Evolutionary conservation across 1,140 invertebrate genomes (phyloP).

Genomic region (Neuroterus valhalla): DNA sequence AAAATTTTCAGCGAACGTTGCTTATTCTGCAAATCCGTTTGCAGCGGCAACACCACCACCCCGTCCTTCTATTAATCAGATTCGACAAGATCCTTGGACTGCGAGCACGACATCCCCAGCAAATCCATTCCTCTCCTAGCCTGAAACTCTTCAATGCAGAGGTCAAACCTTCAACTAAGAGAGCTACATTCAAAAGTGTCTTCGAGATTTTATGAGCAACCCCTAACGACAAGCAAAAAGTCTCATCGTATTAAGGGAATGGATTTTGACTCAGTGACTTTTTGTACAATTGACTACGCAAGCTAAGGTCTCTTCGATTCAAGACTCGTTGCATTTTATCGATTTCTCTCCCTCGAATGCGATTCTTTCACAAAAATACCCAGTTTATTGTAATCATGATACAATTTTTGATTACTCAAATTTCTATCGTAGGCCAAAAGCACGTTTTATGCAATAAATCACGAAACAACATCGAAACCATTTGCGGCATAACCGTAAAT

Average conservation of each 20-base stretch:
- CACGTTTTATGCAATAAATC: slow-evolving; percentile 26
- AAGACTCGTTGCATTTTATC: no score
- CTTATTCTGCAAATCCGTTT: slow-evolving; percentile 72
- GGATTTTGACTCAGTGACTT: slow-evolving; percentile 11
- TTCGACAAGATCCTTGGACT: slow-evolving; percentile 73
- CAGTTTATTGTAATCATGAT: no score
- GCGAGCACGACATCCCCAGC: slow-evolving; percentile 65
- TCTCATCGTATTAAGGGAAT: slow-evolving; percentile 45
- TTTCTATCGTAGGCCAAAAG: slow-evolving; percentile 4
- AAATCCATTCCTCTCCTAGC: slow-evolving; percentile 75
- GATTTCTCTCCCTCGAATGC: no score
- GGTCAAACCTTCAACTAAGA: slow-evolving; percentile 56
- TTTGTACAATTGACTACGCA: slow-evolving; percentile 13
- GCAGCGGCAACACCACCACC: slow-evolving; percentile 71
- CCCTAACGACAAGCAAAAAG: slow-evolving; percentile 62
- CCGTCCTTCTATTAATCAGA: slow-evolving; percentile 74
- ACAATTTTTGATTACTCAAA: neutral
- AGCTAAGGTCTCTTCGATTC: no score
- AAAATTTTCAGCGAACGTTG: slow-evolving; percentile 64
- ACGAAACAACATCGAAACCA: slow-evolving; percentile 4
- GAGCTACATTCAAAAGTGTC: slow-evolving; percentile 61
- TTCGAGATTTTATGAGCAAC: slow-evolving; percentile 61
- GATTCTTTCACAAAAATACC: no score
- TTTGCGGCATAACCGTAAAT: slow-evolving; percentile 1
- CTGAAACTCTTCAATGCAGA: slow-evolving; percentile 48